Percentiles rank a stretch among this genome's conserved stretches.
These are phyloP conservation scores for Antrozous pallidus DNA, from an alignment of 2,797 vertebrate genomes.

Conservation along the genomic window DNA sequence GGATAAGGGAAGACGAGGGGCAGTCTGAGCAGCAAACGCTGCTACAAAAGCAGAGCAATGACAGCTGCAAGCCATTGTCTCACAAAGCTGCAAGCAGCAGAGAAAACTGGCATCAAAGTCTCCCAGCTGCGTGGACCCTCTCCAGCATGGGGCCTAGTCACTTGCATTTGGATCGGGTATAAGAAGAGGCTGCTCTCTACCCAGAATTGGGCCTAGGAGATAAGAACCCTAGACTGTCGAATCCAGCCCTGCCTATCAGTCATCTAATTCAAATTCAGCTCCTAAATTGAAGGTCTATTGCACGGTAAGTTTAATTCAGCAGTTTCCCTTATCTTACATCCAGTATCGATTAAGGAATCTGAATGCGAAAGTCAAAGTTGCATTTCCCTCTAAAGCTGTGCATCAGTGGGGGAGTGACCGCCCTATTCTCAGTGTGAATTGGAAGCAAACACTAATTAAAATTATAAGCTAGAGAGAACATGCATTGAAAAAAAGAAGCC, in stretches of 20 bases:
- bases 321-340: not conserved
- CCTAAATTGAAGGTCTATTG: not conserved
- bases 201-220: not conserved
- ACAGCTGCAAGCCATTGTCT: not conserved
- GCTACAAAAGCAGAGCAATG: no score
- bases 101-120: no score
- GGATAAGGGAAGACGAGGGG: not conserved
- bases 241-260: not conserved
- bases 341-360: conserved; percentile 54
- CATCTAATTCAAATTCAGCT: conserved; percentile 41
- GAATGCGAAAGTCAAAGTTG: conserved; percentile 73
- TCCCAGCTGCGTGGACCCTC: not conserved
- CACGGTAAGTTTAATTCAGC: conserved; percentile 40
- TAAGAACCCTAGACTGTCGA: not conserved
- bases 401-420: conserved; percentile 72
- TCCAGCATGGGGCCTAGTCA: not conserved
- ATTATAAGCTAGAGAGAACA: conserved; percentile 83
- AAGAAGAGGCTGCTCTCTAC: not conserved
- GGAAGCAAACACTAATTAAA: conserved; percentile 85
- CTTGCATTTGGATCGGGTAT: fast-evolving
- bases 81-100: not conserved
- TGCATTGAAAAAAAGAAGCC: conserved; percentile 80
- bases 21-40: fast-evolving
- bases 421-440: conserved; percentile 76
- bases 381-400: conserved; percentile 64